Base-by-base conservation (phyloP, 2,113 vertebrate species). In the Kobus ellipsiprymnus region DNA sequence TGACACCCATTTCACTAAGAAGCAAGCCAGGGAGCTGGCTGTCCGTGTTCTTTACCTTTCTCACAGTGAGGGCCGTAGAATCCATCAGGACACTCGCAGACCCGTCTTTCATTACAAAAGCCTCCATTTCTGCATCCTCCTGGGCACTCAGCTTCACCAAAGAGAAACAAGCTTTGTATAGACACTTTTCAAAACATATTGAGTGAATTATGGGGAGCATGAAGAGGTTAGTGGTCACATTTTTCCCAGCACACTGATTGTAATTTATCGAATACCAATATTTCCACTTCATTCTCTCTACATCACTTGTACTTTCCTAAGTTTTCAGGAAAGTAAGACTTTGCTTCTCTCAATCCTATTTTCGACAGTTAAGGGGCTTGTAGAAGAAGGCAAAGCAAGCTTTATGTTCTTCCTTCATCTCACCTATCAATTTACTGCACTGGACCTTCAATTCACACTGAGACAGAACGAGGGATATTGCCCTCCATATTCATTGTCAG, bases 1-100 rank as follows among this genome's bases (percentile, higher is more conserved):
- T 57, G 87, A 30, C 14, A 5, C 44, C 36, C 40, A 11, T 4
- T 50, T 77, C 52, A 17, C 10, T 27, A 30, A 74, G 52, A 81
- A 96, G 71, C 50, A 91, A 67, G 21, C 1, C 30, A 48, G 52
- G 27, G 30, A 13, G 9, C 19, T 11, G 9, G 33, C 1, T n/a
- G 27, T n/a, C 4, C 6, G 0, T 2, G 7, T 8, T 6, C 74
- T 67, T 98, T 99, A 99, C 99, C 99, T 99, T 99, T 99, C 97
- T 99, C 99, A 98, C 99, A 99, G 92, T 99, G 99, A 60, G 99
- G 99, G 0, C 99, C 99, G 0, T 99, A 99, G 98, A 99, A 99
- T 67, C 99, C 99, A 98, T 99, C 99, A 64, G 99, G 99, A 98
- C 99, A 99, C 95, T 99, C 99, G 62, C 99, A 99, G 94, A 99